Conservation (phyloP, 2,888 invertebrate species). For the Diaprepes abbreviatus region DNA sequence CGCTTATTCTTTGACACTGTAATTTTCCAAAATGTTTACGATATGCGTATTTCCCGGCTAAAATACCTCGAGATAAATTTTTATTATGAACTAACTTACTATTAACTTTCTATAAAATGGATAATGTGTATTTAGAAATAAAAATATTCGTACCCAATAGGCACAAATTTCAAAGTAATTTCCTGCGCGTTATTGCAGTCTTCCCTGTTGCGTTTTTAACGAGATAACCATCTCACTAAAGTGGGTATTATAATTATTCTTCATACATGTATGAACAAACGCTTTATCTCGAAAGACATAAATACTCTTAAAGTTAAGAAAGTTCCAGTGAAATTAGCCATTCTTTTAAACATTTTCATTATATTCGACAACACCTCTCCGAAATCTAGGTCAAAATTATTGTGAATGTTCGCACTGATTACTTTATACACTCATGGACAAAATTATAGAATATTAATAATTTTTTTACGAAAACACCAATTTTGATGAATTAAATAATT, state of each 20-base stretch:
- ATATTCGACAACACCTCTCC: slow-evolving; percentile 9
- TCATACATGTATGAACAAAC: background rate
- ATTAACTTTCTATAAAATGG: background rate
- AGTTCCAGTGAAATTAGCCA: slow-evolving; percentile 10
- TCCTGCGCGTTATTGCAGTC: background rate
- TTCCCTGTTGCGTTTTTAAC: slow-evolving; percentile 12
- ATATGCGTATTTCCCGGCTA: background rate
- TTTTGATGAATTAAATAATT: no score
- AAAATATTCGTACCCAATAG: background rate
- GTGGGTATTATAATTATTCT: background rate
- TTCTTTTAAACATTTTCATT: slow-evolving; percentile 22
- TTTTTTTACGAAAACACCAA: no score
- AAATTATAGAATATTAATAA: background rate
- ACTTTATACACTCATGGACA: no score
- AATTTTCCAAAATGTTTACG: background rate
- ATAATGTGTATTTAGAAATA: background rate
- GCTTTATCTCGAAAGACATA: background rate
- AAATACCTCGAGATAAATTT: no score
- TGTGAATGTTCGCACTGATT: background rate
- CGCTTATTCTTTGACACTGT: background rate
- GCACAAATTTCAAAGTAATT: background rate
- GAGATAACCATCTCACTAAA: slow-evolving; percentile 9
- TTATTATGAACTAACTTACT: background rate
- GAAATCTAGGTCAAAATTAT: slow-evolving; percentile 17
- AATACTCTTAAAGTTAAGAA: slow-evolving; percentile 19